Percentiles rank a stretch among this genome's conserved stretches.
These are phyloP conservation scores for Eupristina koningsbergeri DNA, from an alignment of 1,140 invertebrate genomes.

Conservation along the genomic window DNA sequence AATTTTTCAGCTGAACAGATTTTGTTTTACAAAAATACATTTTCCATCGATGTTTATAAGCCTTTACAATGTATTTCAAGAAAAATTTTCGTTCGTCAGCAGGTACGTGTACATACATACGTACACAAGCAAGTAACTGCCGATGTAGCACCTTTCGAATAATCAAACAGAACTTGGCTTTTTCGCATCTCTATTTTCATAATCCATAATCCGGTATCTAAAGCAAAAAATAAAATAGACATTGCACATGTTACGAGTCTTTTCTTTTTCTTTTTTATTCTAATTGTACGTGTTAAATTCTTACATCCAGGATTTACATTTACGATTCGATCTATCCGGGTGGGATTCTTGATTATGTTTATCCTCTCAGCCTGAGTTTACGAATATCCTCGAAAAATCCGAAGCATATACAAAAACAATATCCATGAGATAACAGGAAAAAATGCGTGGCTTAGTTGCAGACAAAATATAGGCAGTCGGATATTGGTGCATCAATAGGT, in stretches of 20 bases:
- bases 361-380: neutral
- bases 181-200: neutral
- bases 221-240: neutral
- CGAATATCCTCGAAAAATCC: neutral
- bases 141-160: slow-evolving; percentile 18
- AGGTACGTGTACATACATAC: too few relatives aligned
- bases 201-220: neutral
- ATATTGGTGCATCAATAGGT: neutral
- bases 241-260: neutral
- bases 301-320: neutral
- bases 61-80: too few relatives aligned
- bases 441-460: neutral
- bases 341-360: neutral
- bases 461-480: neutral
- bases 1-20: too few relatives aligned
- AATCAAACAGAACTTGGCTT: slow-evolving; percentile 23
- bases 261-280: neutral
- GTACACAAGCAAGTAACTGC: neutral
- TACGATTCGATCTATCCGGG: neutral
- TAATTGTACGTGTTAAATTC: neutral
- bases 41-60: too few relatives aligned
- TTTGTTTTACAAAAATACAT: too few relatives aligned
- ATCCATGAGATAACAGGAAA: neutral
- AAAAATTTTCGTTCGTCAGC: neutral
- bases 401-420: neutral